phyloP scores from a whole-genome alignment of 2,888 invertebrate genomes.

The Lacanobia oleracea region DNA sequence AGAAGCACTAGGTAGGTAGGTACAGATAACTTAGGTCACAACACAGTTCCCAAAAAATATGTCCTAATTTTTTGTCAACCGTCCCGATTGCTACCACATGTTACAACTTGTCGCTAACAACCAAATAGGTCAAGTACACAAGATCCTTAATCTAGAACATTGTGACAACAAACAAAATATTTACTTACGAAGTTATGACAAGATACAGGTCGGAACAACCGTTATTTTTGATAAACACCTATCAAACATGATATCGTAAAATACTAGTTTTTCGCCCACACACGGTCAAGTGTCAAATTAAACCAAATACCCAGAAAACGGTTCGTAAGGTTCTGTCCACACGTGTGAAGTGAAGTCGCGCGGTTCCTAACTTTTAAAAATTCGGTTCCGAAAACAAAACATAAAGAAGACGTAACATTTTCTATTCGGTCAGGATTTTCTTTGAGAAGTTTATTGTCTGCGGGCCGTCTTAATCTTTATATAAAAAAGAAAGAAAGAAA shows the following conservation, averaged over 20 bases:
- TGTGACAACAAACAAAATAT: conserved; percentile 46
- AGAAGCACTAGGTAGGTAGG: neutral
- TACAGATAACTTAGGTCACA: conserved; percentile 15
- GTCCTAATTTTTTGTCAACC: conserved; percentile 13
- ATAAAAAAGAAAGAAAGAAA: no score
- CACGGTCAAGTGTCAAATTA: conserved; percentile 74
- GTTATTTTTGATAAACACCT: conserved; percentile 61
- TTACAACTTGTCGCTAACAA: conserved; percentile 14
- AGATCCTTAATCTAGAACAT: conserved; percentile 14
- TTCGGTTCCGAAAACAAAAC: neutral
- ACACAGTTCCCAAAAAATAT: conserved; percentile 15
- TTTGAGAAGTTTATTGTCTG: neutral
- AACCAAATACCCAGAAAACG: conserved; percentile 68
- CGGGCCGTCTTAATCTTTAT: no score
- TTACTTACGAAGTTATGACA: conserved; percentile 36
- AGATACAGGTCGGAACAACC: conserved; percentile 34
- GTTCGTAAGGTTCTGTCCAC: conserved; percentile 63
- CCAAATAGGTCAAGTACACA: conserved; percentile 50
- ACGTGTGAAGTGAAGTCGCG: conserved; percentile 13
- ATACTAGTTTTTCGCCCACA: conserved; percentile 68
- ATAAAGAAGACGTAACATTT: neutral
- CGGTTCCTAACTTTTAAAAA: neutral
- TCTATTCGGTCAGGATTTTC: neutral
- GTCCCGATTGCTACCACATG: conserved; percentile 51
- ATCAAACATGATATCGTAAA: conserved; percentile 56